These are phyloP conservation scores for Zaprionus gabonicus DNA, from an alignment of 1,140 invertebrate species.

Conservation along the genomic window DNA sequence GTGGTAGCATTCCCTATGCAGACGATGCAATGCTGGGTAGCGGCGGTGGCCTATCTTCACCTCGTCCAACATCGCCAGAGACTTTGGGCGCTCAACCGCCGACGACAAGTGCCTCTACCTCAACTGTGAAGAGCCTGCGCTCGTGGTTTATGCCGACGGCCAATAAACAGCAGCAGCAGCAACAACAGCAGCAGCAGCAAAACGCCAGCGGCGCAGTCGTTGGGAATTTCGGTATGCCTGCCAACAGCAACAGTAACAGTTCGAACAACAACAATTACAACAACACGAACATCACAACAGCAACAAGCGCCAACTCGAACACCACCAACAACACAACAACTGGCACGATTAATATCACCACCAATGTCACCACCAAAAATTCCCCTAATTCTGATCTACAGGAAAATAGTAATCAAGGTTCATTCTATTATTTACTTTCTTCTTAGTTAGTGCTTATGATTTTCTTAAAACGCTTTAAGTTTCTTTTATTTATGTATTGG, in stretches of 20 bases:
- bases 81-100: constrained; percentile 51
- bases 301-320: constrained; percentile 64
- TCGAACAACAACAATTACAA: constrained; percentile 56
- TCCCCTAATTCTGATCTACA: constrained; percentile 77
- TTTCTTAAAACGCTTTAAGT: constrained; percentile 33
- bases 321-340: constrained; percentile 65
- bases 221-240: constrained; percentile 82
- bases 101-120: constrained; percentile 28
- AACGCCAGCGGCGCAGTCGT: constrained; percentile 20
- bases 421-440: constrained; percentile 73
- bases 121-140: constrained; percentile 68
- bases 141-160: constrained; percentile 64
- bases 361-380: constrained; percentile 78
- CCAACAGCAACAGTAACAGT: constrained; percentile 62
- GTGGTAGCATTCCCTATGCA: constrained; percentile 70
- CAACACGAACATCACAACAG: constrained; percentile 59
- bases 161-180: constrained; percentile 51
- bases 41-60: constrained; percentile 52
- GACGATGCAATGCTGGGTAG: constrained; percentile 67
- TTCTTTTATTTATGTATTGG: constrained; percentile 10
- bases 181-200: constrained; percentile 21
- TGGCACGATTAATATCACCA: constrained; percentile 75
- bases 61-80: constrained; percentile 76
- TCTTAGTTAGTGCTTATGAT: constrained; percentile 39
- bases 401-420: constrained; percentile 84